These are phyloP conservation scores for Opisthocomus hoazin DNA, from an alignment of 2,113 vertebrate genomes.

Conservation along the genomic window DNA sequence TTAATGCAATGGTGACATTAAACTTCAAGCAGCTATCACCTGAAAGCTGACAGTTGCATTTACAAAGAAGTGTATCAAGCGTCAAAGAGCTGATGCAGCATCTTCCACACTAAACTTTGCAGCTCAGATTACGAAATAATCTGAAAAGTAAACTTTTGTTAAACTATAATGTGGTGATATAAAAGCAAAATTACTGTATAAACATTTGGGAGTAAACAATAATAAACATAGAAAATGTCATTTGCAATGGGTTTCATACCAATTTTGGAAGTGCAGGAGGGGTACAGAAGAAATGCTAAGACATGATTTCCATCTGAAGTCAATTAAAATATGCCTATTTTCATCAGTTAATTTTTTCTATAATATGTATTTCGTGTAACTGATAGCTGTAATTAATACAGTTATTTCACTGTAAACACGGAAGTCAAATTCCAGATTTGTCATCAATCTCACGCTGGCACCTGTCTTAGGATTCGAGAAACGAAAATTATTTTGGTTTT, in stretches of 20 bases:
- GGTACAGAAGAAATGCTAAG: not conserved
- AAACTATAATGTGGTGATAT: not conserved
- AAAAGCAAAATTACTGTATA: not conserved
- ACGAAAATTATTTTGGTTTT: not conserved
- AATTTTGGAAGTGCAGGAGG: not conserved
- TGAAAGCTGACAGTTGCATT: constrained; percentile 14
- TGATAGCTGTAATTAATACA: too few relatives aligned
- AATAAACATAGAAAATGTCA: not conserved
- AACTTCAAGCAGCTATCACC: not conserved
- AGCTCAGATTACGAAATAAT: not conserved
- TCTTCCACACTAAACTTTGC: constrained; percentile 4
- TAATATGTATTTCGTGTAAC: not conserved
- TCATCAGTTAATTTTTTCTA: not conserved
- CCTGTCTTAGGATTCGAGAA: not conserved
- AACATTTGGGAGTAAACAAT: not conserved
- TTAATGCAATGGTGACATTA: not conserved
- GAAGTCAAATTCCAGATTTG: not conserved
- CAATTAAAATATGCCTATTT: not conserved
- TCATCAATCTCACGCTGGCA: not conserved
- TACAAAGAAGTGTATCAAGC: not conserved
- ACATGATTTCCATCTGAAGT: not conserved
- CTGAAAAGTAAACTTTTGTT: constrained; percentile 30
- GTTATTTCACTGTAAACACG: not conserved
- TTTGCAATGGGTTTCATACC: not conserved
- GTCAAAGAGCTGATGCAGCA: not conserved